Base-by-base conservation (phyloP, 2,888 invertebrate species). In the Plebejus argus region DNA sequence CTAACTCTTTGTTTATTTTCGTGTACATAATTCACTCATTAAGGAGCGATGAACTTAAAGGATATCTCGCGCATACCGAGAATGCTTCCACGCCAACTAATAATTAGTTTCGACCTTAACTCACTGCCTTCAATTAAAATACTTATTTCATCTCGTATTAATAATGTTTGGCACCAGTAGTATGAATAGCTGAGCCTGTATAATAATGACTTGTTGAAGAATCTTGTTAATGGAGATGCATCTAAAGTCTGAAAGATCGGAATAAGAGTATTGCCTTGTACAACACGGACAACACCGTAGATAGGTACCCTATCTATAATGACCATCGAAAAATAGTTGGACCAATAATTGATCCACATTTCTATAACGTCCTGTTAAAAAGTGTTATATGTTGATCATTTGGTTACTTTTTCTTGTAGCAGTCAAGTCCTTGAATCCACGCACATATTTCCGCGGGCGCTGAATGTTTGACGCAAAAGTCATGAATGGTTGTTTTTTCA, bases 31-130 rank as follows among this genome's bases (percentile, higher is more conserved):
- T 88, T 84, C 84, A 85, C 83, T 84, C 83, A 83, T 85, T 85
- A 85, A 84, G 83, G 86, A 84, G 84, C 85, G 85, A 86, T 86
- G 84, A 85, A 85, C 83, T 84, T 81, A 81, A 85, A 87, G 87
- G 49, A 89, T 89, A 88, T 88, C 86, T 82, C 85, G 84, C 85
- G 85, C 90, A 91, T 91, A 89, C 91, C 87, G 74, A 83, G 82
- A 87, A 89, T 91, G 82, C 82, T 86, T 88, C 81, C 84, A 86
- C 84, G 86, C 84, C 79, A 28, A 85, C 81, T 87, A 87, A 87
- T 87, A 87, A 87, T 87, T 86, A 85, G 83, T 83, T 79, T 82
- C 85, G 88, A 87, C 90, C 89, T 90, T 87, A 74, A 12, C 86
- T 80, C 78, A 35, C 35, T 78, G 72, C 77, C 45, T 72, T 72